Percentiles rank a stretch among this genome's conserved stretches.
Conservation (phyloP, 2,888 invertebrate species). For the Syrphus vitripennis region DNA sequence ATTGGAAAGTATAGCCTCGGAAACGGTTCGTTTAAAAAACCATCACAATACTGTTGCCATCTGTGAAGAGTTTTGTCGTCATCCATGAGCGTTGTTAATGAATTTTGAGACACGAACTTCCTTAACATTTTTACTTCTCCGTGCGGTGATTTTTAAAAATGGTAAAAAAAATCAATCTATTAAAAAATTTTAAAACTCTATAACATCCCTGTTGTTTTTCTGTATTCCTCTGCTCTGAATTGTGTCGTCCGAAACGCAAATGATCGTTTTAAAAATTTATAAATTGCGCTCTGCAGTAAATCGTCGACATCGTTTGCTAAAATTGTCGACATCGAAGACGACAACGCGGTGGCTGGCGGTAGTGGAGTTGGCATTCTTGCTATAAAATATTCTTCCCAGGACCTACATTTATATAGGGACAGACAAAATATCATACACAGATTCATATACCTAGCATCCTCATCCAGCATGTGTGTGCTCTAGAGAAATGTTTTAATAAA, state of each 20-base stretch:
- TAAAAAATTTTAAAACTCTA: not conserved
- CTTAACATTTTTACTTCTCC: too few relatives aligned
- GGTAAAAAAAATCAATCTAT: not conserved
- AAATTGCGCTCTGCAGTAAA: slow-evolving; percentile 70
- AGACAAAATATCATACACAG: slow-evolving; percentile 34
- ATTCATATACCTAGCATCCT: not conserved
- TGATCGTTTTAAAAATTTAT: slow-evolving; percentile 70
- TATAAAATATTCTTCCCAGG: not conserved
- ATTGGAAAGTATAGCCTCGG: too few relatives aligned
- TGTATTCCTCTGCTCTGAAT: slow-evolving; percentile 13
- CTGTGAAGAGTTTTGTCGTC: too few relatives aligned
- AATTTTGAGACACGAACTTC: too few relatives aligned
- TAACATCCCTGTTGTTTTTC: not conserved
- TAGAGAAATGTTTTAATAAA: slow-evolving; percentile 67
- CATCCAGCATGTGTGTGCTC: slow-evolving; percentile 22
- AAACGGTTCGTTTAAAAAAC: too few relatives aligned
- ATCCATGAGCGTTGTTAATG: too few relatives aligned
- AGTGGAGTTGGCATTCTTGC: not conserved
- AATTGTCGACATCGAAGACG: slow-evolving; percentile 39
- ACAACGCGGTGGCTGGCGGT: not conserved
- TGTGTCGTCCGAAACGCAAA: slow-evolving; percentile 65
- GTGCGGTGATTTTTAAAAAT: too few relatives aligned
- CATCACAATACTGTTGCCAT: too few relatives aligned
- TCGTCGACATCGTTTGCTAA: slow-evolving; percentile 42
- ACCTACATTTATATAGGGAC: not conserved